phyloP scores from a whole-genome alignment of 2,888 invertebrate species.

The Elaeidobius kamerunicus region DNA sequence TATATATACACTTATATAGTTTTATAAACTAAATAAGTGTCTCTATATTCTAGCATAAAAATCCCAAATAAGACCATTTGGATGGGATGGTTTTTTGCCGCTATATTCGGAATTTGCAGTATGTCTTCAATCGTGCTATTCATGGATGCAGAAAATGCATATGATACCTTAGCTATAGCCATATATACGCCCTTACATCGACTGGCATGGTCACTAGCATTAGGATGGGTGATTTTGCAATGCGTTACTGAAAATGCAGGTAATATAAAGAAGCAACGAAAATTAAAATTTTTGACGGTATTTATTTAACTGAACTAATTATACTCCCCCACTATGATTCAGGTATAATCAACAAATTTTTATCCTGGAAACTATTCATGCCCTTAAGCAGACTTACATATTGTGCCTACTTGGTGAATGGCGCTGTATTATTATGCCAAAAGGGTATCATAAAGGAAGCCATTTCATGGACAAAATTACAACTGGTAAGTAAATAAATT shows the following conservation, averaged over 20 bases:
- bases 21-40: neutral
- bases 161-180: constrained; percentile 59
- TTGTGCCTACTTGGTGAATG: constrained; percentile 70
- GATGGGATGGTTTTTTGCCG: constrained; percentile 41
- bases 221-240: constrained; percentile 65
- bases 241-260: constrained; percentile 66
- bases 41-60: constrained; percentile 41
- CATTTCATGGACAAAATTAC: constrained; percentile 58
- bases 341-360: constrained; percentile 57
- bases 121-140: constrained; percentile 63
- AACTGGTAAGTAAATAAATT: constrained; percentile 53
- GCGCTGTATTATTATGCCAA: constrained; percentile 65
- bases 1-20: no score
- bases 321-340: no score
- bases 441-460: constrained; percentile 60
- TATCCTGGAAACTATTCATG: constrained; percentile 61
- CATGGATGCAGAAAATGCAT: constrained; percentile 55
- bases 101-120: constrained; percentile 53
- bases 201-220: constrained; percentile 64
- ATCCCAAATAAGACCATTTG: constrained; percentile 37
- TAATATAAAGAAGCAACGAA: no score
- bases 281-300: constrained; percentile 1
- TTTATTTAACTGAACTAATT: constrained; percentile 31
- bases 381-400: constrained; percentile 69
- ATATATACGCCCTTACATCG: constrained; percentile 65